phyloP scores from a whole-genome alignment of 2,888 invertebrate species.

The Drosophila rubida region DNA sequence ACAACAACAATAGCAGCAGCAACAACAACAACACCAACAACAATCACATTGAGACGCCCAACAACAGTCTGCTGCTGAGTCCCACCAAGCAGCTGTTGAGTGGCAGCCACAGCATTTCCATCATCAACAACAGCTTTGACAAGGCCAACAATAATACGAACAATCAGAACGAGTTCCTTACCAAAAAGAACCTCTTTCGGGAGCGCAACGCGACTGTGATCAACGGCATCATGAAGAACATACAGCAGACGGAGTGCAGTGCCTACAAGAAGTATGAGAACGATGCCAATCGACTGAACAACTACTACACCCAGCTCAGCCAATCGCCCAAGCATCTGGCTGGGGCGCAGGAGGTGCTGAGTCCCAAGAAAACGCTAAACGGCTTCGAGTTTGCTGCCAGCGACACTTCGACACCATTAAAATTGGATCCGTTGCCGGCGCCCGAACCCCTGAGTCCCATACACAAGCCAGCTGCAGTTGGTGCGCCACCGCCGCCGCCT shows the following conservation, averaged over 20 bases:
- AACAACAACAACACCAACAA: constrained; percentile 59
- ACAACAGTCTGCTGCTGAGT: constrained; percentile 76
- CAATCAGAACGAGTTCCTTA: constrained; percentile 82
- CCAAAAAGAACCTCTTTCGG: constrained; percentile 83
- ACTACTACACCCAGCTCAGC: constrained; percentile 82
- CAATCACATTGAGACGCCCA: constrained; percentile 62
- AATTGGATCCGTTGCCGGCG: constrained; percentile 52
- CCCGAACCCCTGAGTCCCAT: constrained; percentile 64
- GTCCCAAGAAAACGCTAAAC: constrained; percentile 79
- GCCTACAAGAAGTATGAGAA: constrained; percentile 84
- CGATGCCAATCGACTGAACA: constrained; percentile 84
- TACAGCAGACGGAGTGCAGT: constrained; percentile 67
- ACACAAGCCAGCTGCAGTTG: constrained; percentile 47
- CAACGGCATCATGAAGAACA: constrained; percentile 84
- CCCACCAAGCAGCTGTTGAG: constrained; percentile 77
- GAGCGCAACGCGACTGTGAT: constrained; percentile 83
- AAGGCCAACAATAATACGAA: constrained; percentile 72
- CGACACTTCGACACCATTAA: constrained; percentile 53
- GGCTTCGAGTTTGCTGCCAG: constrained; percentile 62
- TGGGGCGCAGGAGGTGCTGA: constrained; percentile 56
- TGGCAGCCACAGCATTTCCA: constrained; percentile 80
- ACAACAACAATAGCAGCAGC: constrained; percentile 56
- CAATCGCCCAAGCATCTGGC: constrained; percentile 81
- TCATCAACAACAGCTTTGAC: constrained; percentile 80
- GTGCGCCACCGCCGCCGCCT: constrained; percentile 59